Percentiles rank a stretch among this genome's conserved stretches.
Conservation (phyloP, 1,140 invertebrate genomes). For the Uloborus diversus region DNA sequence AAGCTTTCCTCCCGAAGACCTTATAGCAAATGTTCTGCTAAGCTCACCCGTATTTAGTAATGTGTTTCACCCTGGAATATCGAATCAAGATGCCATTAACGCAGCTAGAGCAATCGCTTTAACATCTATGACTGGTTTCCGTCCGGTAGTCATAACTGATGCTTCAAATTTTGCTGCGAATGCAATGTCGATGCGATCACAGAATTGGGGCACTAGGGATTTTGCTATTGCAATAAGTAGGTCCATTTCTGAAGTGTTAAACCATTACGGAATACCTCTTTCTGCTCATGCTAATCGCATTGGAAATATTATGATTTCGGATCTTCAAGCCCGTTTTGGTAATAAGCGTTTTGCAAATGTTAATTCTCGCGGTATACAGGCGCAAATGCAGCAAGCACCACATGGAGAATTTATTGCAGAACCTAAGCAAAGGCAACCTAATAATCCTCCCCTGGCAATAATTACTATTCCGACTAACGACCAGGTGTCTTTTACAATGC, state of each 20-base stretch:
- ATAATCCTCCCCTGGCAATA: no score
- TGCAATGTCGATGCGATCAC: neutral
- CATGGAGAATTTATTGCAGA: no score
- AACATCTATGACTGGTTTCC: neutral
- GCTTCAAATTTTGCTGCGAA: neutral
- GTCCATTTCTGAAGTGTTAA: neutral
- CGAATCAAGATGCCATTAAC: neutral
- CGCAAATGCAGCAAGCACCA: no score
- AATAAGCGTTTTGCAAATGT: neutral
- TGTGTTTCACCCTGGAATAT: neutral
- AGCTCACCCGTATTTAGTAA: neutral
- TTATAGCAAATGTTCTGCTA: conserved; percentile 1
- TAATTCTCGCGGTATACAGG: no score
- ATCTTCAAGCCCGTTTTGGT: neutral
- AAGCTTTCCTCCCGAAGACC: neutral
- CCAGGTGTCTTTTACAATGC: no score
- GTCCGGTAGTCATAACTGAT: neutral
- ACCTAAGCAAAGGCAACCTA: no score
- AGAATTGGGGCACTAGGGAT: neutral
- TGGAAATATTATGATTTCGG: conserved; percentile 7
- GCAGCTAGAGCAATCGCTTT: neutral
- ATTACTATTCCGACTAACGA: no score
- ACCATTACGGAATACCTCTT: neutral
- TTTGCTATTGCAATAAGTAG: neutral
- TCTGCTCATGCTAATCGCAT: neutral